These are phyloP conservation scores for Caradrina kadenii DNA, from an alignment of 2,888 invertebrate genomes.

Conservation along the genomic window DNA sequence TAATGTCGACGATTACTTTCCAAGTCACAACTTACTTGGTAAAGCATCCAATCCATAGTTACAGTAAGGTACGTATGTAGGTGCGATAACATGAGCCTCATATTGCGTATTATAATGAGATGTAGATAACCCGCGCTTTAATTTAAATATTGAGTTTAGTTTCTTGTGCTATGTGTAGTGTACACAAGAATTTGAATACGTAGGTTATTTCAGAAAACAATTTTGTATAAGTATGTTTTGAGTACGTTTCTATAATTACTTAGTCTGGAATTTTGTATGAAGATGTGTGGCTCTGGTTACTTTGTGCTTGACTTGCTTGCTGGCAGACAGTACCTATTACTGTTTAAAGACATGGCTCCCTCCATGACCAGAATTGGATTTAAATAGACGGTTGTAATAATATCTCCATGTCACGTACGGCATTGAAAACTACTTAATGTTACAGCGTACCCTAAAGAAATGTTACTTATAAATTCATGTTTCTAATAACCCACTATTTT, in stretches of 20 bases:
- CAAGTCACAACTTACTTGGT: constrained; percentile 3
- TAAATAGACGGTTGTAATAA: constrained; percentile 3
- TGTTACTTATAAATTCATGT: too few relatives aligned
- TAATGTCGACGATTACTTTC: neutral
- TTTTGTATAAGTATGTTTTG: constrained; percentile 39
- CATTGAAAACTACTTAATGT: neutral
- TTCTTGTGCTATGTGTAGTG: constrained; percentile 48
- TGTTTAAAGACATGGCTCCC: neutral
- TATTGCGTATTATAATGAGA: constrained; percentile 64
- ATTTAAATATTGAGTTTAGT: constrained; percentile 65
- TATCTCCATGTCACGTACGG: neutral
- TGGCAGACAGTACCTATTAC: neutral
- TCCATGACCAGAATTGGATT: neutral
- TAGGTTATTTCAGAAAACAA: constrained; percentile 52
- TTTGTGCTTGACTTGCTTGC: neutral
- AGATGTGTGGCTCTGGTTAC: constrained; percentile 10
- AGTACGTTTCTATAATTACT: constrained; percentile 6
- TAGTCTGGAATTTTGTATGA: constrained; percentile 2
- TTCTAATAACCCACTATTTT: neutral
- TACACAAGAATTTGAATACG: constrained; percentile 58
- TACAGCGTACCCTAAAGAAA: neutral
- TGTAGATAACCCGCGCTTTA: constrained; percentile 62
- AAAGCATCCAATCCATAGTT: constrained; percentile 14
- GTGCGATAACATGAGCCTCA: constrained; percentile 44
- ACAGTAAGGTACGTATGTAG: constrained; percentile 25